Base-by-base conservation (phyloP, 1,140 invertebrate genomes). In the Choristoneura fumiferana region DNA sequence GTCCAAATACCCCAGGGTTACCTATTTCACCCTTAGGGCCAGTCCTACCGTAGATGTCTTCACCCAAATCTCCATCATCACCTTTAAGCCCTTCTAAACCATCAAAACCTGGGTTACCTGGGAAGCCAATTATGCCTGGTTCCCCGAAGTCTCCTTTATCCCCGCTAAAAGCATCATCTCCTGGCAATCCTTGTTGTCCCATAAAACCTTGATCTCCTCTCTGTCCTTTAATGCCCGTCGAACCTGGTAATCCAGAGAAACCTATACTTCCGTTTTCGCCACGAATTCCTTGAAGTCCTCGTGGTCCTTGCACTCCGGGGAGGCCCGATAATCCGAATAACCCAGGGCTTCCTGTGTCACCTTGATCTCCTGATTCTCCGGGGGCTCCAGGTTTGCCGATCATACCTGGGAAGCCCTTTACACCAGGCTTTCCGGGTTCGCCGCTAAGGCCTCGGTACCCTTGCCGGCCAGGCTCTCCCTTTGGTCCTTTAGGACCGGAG, bases 181-280 rank as follows among this genome's bases (percentile, higher is more conserved):
- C 92, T n/a, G 81, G 78, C n/a, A 63, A 49, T 36, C 91, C 90
- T 70, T 74, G 61, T 34, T 56, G 35, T 40, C 83, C 84, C 9
- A 43, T 39, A 5, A 58, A 58, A 6, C 81, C 81, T 12, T 76
- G 68, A 37, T 91, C 90, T 12, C 95, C 95, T 3, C 74, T 56
- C 10, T 91, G 90, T 60, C 94, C 95, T 82, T 95, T 93, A 10
- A 90, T 85, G 53, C 95, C 95, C 62, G 91, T 91, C 56, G 91
- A 92, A 1, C 91, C 92, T 39, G 65, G 86, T 22, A 65, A 37
- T 36, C 90, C 91, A 0, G 49, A 17, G 1, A 80, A 61, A 14
- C 1, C 61, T 66, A 60, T 86, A 33, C 13, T 33, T 39, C 58
- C 58, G n/a, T 6, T 33, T 33, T 89, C 79, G 49, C 94, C 94